Base-by-base conservation (phyloP, 2,888 invertebrate genomes). In the Byasa hedistus region DNA sequence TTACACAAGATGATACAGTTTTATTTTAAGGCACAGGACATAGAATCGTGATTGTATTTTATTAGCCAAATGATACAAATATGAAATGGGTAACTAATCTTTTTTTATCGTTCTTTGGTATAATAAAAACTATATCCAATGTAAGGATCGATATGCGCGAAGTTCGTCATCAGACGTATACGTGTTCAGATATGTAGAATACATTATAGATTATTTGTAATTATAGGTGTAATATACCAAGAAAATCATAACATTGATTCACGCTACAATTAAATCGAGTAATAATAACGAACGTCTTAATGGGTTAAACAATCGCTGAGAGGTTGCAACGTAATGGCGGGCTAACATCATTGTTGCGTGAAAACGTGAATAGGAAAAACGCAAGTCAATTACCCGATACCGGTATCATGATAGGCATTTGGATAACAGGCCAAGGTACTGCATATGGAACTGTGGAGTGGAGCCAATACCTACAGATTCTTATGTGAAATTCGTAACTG, bases 281-380 rank as follows among this genome's bases (percentile, higher is more conserved):
- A 64, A 72, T 75, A 76, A 78, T 77, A 75, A 72, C 64, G 5
- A 69, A 61, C 68, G 71, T 76, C 69, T 75, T 66, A 54, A 48
- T 57, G 7, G 19, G 24, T 65, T 72, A 76, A 76, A 76, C 75
- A 68, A 71, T 68, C 69, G 69, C 70, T 75, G 79, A 87, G 88
- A 87, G 83, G 80, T 89, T 87, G 89, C 84, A 82, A 68, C 58
- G 67, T 81, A 80, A 84, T 85, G 76, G 57, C 15, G 24, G 15
- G 82, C 75, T 75, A 76, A 75, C 72, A 71, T 81, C 80, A 79
- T 77, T 77, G 74, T 75, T 74, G 82, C 81, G 79, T 84, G 80
- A 77, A 84, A 84, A 89, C 89, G 89, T 89, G 89, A 75, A 69
- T 73, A 70, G 82, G 83, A 80, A 85, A 84, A 84, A 80, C 81